Evolutionary conservation across 1,140 invertebrate genomes (phyloP).

Genomic region (Aporrectodea caliginosa): DNA sequence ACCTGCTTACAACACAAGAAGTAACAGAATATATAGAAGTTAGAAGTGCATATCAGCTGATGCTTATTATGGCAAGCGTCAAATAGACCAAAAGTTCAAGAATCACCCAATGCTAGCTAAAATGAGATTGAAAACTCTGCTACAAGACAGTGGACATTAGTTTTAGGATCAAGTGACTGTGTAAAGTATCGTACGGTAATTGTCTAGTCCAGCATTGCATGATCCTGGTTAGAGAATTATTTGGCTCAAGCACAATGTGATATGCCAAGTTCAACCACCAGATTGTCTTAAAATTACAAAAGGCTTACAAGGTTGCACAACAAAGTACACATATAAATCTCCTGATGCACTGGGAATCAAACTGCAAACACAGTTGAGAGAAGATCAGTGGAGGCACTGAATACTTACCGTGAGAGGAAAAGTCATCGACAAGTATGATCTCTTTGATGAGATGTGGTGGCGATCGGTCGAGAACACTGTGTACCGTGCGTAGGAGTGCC

Average conservation of each 20-base stretch:
- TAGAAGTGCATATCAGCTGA: too few species aligned
- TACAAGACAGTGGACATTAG: too few species aligned
- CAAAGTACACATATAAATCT: not conserved
- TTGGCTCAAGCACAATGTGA: not conserved
- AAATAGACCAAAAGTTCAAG: too few species aligned
- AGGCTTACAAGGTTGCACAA: not conserved
- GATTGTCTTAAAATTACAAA: not conserved
- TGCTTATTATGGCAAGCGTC: too few species aligned
- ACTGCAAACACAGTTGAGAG: not conserved
- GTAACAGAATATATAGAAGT: too few species aligned
- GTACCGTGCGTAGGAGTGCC: slow-evolving; percentile 75
- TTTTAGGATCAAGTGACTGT: too few species aligned
- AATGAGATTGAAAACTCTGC: too few species aligned
- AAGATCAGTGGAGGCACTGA: not conserved
- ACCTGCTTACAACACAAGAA: too few species aligned
- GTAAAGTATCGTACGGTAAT: too few species aligned
- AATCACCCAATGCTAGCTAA: too few species aligned
- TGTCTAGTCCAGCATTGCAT: too few species aligned
- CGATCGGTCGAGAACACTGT: slow-evolving; percentile 77
- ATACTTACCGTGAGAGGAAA: slow-evolving; percentile 57
- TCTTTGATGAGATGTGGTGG: slow-evolving; percentile 75
- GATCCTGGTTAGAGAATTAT: not conserved
- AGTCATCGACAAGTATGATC: slow-evolving; percentile 85
- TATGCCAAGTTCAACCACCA: not conserved
- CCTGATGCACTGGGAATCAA: not conserved